Conservation (phyloP, 1,140 invertebrate genomes). For the Oryctes rhinoceros region DNA sequence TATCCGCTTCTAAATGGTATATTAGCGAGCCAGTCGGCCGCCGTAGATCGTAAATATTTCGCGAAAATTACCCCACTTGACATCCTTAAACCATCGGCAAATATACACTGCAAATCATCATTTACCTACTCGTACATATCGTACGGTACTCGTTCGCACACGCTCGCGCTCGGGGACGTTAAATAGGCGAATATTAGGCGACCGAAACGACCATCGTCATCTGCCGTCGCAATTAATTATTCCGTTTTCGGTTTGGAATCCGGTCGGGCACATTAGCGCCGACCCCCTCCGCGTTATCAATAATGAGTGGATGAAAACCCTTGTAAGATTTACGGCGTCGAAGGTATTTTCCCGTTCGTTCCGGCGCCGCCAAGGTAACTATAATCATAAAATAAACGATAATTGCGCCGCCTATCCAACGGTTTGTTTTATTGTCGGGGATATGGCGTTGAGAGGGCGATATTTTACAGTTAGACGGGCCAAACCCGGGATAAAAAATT, state of each 20-base stretch:
- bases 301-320: slow-evolving; percentile 37
- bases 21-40: too few relatives aligned
- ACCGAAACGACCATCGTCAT: background rate
- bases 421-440: slow-evolving; percentile 33
- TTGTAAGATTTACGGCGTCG: slow-evolving; percentile 26
- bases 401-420: slow-evolving; percentile 26
- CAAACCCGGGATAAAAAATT: slow-evolving; percentile 6
- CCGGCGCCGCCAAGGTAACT: background rate
- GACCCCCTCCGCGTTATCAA: slow-evolving; percentile 18
- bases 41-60: too few relatives aligned
- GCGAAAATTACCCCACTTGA: background rate
- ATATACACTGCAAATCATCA: slow-evolving; percentile 3
- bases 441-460: slow-evolving; percentile 35
- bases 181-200: slow-evolving; percentile 7
- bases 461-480: slow-evolving; percentile 28
- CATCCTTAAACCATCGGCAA: background rate
- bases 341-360: slow-evolving; percentile 17
- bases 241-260: slow-evolving; percentile 16
- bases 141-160: too few relatives aligned
- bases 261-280: slow-evolving; percentile 12
- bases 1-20: too few relatives aligned
- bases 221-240: slow-evolving; percentile 26
- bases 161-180: background rate
- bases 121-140: background rate
- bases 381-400: slow-evolving; percentile 37